These are phyloP conservation scores for Poecilobothrus nobilitatus DNA, from an alignment of 2,888 invertebrate species.

Conservation along the genomic window DNA sequence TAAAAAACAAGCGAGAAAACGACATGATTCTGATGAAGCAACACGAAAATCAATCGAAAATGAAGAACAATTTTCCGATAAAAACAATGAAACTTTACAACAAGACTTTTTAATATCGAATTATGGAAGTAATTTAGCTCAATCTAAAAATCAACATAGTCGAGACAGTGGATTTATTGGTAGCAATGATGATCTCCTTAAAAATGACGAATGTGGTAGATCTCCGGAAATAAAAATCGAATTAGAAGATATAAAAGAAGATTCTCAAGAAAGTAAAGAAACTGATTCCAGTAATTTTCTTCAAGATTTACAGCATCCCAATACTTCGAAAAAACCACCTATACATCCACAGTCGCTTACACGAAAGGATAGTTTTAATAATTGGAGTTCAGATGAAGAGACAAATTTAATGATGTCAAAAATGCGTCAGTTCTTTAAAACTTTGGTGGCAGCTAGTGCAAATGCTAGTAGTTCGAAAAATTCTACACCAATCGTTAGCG, in stretches of 20 bases:
- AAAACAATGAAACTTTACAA: slow-evolving; percentile 49
- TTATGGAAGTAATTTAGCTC: slow-evolving; percentile 49
- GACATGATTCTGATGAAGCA: slow-evolving; percentile 45
- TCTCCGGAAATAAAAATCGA: slow-evolving; percentile 35
- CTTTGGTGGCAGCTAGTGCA: slow-evolving; percentile 65
- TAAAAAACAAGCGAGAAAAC: slow-evolving; percentile 70
- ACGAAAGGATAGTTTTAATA: slow-evolving; percentile 84
- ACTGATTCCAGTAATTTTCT: slow-evolving; percentile 4
- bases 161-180: slow-evolving; percentile 84
- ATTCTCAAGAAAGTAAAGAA: slow-evolving; percentile 43
- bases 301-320: slow-evolving; percentile 2
- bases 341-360: slow-evolving; percentile 44
- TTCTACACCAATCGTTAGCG: slow-evolving; percentile 39
- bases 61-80: slow-evolving; percentile 54
- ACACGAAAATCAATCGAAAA: slow-evolving; percentile 48
- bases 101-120: not conserved
- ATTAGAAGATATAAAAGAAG: slow-evolving; percentile 52
- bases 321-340: slow-evolving; percentile 9
- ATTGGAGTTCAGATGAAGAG: slow-evolving; percentile 90
- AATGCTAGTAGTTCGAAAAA: slow-evolving; percentile 41
- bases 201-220: slow-evolving; percentile 44
- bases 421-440: slow-evolving; percentile 87
- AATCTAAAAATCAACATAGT: slow-evolving; percentile 70
- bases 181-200: slow-evolving; percentile 75
- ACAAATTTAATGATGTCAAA: slow-evolving; percentile 93